Evolutionary conservation across 2,888 invertebrate species (phyloP).

Genomic region (Synergus gifuensis): DNA sequence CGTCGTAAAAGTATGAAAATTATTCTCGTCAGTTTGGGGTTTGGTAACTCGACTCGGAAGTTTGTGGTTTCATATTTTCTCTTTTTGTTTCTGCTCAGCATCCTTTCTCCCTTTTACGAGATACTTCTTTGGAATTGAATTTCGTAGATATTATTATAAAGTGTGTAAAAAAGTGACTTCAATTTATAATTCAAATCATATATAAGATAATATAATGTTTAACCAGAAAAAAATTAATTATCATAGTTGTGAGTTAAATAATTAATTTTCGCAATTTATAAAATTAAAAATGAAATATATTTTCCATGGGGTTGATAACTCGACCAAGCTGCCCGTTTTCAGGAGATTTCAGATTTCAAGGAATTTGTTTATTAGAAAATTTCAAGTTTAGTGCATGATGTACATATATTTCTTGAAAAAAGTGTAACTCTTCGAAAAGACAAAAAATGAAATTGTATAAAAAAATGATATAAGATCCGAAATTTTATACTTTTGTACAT

Average conservation of each 20-base stretch:
- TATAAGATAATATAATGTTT: not conserved
- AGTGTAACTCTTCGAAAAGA: too few relatives aligned
- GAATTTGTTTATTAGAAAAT: too few relatives aligned
- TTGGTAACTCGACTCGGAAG: slow-evolving; percentile 41
- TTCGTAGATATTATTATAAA: slow-evolving; percentile 9
- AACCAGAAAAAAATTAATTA: not conserved
- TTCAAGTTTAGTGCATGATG: too few relatives aligned
- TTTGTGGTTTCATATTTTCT: slow-evolving; percentile 42
- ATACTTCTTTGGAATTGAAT: slow-evolving; percentile 14
- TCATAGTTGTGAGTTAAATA: too few relatives aligned
- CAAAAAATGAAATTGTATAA: too few relatives aligned
- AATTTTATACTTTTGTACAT: slow-evolving; percentile 27
- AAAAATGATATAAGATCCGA: not conserved
- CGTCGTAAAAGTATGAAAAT: slow-evolving; percentile 30
- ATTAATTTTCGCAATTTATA: too few relatives aligned
- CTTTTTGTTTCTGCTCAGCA: slow-evolving; percentile 30
- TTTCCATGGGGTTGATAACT: too few relatives aligned
- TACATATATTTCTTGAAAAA: too few relatives aligned
- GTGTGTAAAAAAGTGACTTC: not conserved
- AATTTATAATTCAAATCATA: not conserved
- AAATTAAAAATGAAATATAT: too few relatives aligned
- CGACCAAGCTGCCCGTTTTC: too few relatives aligned
- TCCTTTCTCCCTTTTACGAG: slow-evolving; percentile 2
- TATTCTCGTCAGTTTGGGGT: not conserved
- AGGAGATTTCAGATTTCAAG: too few relatives aligned